Base-by-base conservation (phyloP, 2,888 invertebrate species). In the Philereme vetulata region DNA sequence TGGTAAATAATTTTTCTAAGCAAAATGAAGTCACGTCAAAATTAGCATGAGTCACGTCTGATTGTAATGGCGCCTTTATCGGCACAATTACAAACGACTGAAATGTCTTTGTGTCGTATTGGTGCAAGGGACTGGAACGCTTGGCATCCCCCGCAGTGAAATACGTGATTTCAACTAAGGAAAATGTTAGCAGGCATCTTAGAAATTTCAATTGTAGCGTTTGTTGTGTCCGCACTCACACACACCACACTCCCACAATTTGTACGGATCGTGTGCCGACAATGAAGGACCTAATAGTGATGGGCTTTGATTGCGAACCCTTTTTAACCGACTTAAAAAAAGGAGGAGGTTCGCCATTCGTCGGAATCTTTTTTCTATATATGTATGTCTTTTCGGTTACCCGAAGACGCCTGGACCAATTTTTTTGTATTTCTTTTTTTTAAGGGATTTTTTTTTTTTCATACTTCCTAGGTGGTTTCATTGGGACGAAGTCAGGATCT, bases 191-290 rank as follows among this genome's bases (percentile, higher is more conserved):
- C 78, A 82, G 82, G 89, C 82, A 90, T 91, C 85, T 89, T 82
- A 82, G 82, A 87, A 89, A 90, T 91, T 89, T 89, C 88, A 88
- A 88, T 90, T 88, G 90, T 89, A 85, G 81, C 84, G 81, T 88
- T 86, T 84, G 84, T 85, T 83, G 80, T 75, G 75, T 82, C 81
- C 77, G 79, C 78, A 77, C 81, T 78, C 46, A 33, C 10, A 51
- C 77, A 70, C 76, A 51, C 44, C 60, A 64, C 79, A 81, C 82
- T 80, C 80, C 80, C 82, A 78, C 85, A 88, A 90, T 89, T 89
- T 88, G 88, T 88, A 84, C 82, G 79, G 77, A 49, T 76, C 77
- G 82, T 81, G 78, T 78, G 72, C 81, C 79, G 80, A 80, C 78
- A 84, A 82, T 84, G 83, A 85, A 81, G 75, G 76, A 77, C 80